Evolutionary conservation across 2,113 vertebrate genomes (phyloP).

Genomic region (Ictalurus punctatus): DNA sequence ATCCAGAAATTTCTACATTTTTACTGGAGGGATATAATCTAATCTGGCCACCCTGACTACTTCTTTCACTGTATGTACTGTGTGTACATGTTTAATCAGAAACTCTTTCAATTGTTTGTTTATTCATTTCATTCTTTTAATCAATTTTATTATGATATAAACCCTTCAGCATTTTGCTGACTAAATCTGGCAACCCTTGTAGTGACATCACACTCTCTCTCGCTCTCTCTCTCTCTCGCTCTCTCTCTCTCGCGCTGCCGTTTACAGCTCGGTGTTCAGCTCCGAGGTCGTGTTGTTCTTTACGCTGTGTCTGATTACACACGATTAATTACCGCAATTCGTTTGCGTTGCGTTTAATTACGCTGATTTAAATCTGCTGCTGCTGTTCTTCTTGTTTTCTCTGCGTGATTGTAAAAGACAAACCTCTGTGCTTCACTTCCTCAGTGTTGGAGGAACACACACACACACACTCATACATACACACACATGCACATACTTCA

Average conservation of each 20-base stretch:
- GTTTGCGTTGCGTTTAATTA: slow-evolving; percentile 64
- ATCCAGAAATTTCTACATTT: neutral
- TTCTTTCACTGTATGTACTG: neutral
- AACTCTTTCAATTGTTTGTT: neutral
- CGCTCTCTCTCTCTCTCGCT: neutral
- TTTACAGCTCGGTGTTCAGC: neutral
- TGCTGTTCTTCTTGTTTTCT: slow-evolving; percentile 26
- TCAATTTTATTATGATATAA: neutral
- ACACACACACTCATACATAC: neutral
- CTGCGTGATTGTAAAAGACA: neutral
- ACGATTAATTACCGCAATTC: slow-evolving; percentile 54
- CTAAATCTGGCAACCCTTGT: neutral
- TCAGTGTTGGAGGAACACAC: neutral
- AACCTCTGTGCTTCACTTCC: neutral
- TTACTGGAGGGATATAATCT: no score
- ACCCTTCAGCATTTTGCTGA: neutral
- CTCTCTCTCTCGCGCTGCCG: neutral
- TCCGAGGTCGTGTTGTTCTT: neutral
- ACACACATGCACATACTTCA: neutral
- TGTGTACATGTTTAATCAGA: neutral
- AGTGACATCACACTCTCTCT: neutral
- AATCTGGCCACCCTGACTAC: neutral
- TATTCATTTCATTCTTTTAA: neutral
- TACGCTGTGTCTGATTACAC: slow-evolving; percentile 10
- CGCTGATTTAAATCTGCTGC: slow-evolving; percentile 51